These are phyloP conservation scores for Heliconius eleuchia DNA, from an alignment of 1,140 invertebrate species.

Conservation along the genomic window DNA sequence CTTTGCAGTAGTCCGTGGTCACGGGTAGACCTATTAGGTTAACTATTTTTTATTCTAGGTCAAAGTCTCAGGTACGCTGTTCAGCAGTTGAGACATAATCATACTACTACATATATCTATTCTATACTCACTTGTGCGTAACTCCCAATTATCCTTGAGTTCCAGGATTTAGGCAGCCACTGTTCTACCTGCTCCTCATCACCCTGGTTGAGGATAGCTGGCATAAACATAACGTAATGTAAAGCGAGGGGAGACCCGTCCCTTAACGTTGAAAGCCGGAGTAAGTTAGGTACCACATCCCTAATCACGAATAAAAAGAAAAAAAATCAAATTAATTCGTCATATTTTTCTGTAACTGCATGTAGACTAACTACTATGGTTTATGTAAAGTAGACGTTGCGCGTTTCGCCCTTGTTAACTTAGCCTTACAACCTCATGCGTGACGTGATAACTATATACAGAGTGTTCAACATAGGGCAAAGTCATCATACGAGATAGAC, in stretches of 20 bases:
- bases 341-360: too few species aligned
- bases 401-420: too few species aligned
- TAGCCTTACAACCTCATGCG: too few species aligned
- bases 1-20: too few species aligned
- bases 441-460: too few species aligned
- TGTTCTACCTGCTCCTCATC: slow-evolving; percentile 91
- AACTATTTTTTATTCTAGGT: too few species aligned
- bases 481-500: too few species aligned
- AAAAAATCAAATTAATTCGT: neutral
- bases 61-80: too few species aligned
- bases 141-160: slow-evolving; percentile 92
- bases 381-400: too few species aligned
- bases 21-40: too few species aligned
- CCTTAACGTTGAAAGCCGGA: slow-evolving; percentile 87
- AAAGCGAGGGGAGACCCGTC: slow-evolving; percentile 91
- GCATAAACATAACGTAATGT: slow-evolving; percentile 96
- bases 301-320: slow-evolving; percentile 69
- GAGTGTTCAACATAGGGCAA: too few species aligned
- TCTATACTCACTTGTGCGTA: slow-evolving; percentile 89
- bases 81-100: neutral
- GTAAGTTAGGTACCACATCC: slow-evolving; percentile 85
- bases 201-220: slow-evolving; percentile 92
- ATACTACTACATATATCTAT: neutral
- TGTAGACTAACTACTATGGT: too few species aligned
- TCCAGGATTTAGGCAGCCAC: slow-evolving; percentile 91